Base-by-base conservation (phyloP, 2,113 vertebrate genomes). In the Tachysurus fulvidraco region DNA sequence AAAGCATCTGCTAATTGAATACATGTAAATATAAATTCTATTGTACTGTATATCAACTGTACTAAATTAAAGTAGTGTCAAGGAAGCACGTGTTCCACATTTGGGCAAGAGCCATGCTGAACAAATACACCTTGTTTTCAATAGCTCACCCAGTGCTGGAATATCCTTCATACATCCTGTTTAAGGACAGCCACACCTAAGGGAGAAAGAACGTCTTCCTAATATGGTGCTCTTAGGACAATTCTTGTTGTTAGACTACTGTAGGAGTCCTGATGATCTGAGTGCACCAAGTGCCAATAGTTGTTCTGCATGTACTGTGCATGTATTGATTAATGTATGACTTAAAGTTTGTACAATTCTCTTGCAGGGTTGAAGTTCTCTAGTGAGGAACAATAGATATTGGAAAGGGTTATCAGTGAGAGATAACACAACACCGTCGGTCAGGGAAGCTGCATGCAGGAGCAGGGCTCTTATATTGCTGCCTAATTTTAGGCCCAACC, bases 151-250 rank as follows among this genome's bases (percentile, higher is more conserved):
- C 62, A 71, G 28, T 50, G 69, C n/a, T 62, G 86, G 84, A 65
- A 89, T 88, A 93, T 94, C 93, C 93, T 93, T 88, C 76, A 91
- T 6, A 90, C 92, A 95, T 94, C 93, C 93, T 94, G 94, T 90
- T 93, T 82, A 71, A 85, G 84, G 64, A 6, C 50, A 21, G 78
- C 57, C 67, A 84, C 90, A 89, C 90, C 91, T 86, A 83, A 92
- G 85, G 85, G 85, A 30, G 65, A 88, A 73, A 67, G 52, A 52
- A 77, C 13, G 11, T 81, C 67, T 73, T 23, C 80, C 69, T 13
- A 3, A 25, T 46, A 76, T 81, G 41, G 81, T 77, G 76, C 36
- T 85, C 81, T 78, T 50, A 57, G 76, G 71, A 55, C 14, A 73
- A 46, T 44, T 1, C 41, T n/a, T 77, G 50, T 69, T 59, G n/a